Evolutionary conservation across 1,140 invertebrate genomes (phyloP).

Genomic region (Sminthurinus signatus): DNA sequence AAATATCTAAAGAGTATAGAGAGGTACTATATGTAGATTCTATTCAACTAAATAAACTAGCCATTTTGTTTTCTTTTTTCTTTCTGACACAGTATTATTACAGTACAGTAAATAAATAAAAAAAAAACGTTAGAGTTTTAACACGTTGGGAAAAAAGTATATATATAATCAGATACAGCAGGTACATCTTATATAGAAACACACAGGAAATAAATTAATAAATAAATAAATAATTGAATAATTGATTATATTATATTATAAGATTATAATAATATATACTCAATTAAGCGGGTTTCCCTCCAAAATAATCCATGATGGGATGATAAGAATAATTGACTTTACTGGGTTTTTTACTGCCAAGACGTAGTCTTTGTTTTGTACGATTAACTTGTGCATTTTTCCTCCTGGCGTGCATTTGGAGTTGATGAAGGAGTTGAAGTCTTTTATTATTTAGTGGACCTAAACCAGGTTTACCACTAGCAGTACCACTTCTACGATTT

Average conservation of each 20-base stretch:
- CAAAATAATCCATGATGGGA: constrained; percentile 76
- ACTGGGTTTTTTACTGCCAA: constrained; percentile 18
- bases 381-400: not conserved
- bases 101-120: no score
- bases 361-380: constrained; percentile 19
- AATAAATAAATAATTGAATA: constrained; percentile 1
- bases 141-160: no score
- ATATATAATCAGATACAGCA: no score
- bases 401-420: not conserved
- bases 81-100: no score
- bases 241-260: no score
- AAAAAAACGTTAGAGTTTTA: no score
- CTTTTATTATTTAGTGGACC: not conserved
- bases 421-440: not conserved
- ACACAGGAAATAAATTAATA: constrained; percentile 3
- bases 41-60: no score
- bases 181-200: no score
- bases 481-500: not conserved
- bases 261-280: no score
- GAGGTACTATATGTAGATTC: no score
- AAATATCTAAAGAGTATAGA: no score
- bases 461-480: not conserved
- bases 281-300: not conserved
- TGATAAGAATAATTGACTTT: constrained; percentile 75
- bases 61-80: no score